Conservation (phyloP, 2,797 vertebrate species). For the Channa striata region DNA sequence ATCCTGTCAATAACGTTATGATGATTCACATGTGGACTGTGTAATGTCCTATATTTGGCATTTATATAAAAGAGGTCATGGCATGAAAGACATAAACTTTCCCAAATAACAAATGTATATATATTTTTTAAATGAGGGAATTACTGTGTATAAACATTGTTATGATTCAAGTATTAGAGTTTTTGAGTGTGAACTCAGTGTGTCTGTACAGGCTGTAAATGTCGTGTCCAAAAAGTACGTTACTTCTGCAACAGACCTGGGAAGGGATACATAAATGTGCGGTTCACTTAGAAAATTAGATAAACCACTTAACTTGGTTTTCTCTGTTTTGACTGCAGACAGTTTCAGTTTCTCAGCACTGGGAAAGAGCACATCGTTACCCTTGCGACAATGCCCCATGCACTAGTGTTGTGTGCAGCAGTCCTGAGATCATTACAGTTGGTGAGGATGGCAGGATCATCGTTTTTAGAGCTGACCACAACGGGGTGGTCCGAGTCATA, state of each 20-base stretch:
- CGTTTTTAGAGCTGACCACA: conserved; percentile 91
- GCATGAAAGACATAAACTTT: no score
- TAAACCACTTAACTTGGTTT: no score
- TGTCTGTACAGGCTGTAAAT: no score
- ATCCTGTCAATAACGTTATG: not conserved
- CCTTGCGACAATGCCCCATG: conserved; percentile 89
- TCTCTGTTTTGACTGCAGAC: conserved; percentile 77
- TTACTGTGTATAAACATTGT: no score
- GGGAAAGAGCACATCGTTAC: conserved; percentile 90
- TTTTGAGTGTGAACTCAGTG: no score
- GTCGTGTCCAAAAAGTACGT: no score
- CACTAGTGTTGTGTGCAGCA: conserved; percentile 91
- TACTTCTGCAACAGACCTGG: no score
- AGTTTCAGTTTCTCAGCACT: conserved; percentile 86
- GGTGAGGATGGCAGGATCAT: conserved; percentile 96
- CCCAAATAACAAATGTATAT: no score
- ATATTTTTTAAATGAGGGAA: no score
- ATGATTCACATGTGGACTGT: not conserved
- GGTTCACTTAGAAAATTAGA: no score
- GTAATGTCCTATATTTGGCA: not conserved
- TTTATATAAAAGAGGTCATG: not conserved
- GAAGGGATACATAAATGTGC: no score
- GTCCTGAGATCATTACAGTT: conserved; percentile 93
- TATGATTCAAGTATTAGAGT: no score
- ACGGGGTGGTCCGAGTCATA: conserved; percentile 87